A percentile compares a stretch with the other conserved stretches of the same genome.
phyloP scores from a whole-genome alignment of 2,113 vertebrate genomes.

The Ochotona princeps region DNA sequence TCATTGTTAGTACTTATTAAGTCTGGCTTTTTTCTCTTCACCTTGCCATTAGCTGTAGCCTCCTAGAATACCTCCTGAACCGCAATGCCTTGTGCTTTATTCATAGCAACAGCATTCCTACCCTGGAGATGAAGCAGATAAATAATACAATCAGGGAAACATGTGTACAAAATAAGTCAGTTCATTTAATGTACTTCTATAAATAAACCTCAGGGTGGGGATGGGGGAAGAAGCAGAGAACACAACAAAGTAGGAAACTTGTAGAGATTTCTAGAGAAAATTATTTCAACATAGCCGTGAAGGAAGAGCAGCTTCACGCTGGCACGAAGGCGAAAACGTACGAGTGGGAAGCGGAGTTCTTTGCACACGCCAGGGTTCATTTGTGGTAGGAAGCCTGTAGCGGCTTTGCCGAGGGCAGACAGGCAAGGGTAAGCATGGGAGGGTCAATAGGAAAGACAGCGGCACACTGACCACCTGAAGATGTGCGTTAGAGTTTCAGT shows the following conservation, averaged over 20 bases:
- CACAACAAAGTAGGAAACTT: not conserved
- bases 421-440: not conserved
- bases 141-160: not conserved
- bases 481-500: not conserved
- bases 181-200: not conserved
- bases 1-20: not conserved
- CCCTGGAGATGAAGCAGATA: not conserved
- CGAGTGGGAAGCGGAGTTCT: not conserved
- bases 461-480: not conserved
- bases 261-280: not conserved
- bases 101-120: not conserved
- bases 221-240: not conserved
- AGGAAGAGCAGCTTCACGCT: not conserved
- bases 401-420: not conserved
- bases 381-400: not conserved
- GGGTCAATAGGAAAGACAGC: not conserved
- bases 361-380: not conserved
- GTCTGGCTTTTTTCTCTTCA: accelerated
- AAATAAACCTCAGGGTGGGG: not conserved
- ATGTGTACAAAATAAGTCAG: not conserved
- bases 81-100: not conserved
- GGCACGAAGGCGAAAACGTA: not conserved
- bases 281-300: not conserved
- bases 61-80: not conserved
- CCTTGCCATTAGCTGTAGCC: no score